Evolutionary conservation across 2,797 vertebrate species (phyloP).

Genomic region (Cyclopterus lumpus): DNA sequence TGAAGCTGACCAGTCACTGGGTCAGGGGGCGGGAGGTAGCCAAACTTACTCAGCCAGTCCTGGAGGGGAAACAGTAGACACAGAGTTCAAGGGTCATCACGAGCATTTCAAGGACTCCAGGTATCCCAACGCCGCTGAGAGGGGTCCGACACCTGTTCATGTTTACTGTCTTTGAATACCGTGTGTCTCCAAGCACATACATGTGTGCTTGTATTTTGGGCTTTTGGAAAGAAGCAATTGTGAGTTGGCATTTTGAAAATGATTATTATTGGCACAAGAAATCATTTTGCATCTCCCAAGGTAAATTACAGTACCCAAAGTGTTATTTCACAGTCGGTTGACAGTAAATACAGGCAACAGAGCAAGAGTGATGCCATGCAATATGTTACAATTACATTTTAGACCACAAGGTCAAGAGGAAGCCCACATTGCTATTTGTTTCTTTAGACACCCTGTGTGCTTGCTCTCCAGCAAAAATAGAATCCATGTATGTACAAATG

Average conservation of each 20-base stretch:
- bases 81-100: constrained; percentile 42
- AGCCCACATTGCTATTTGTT: neutral
- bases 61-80: constrained; percentile 66
- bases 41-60: constrained; percentile 97
- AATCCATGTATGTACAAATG: neutral
- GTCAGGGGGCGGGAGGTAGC: constrained; percentile 92
- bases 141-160: constrained; percentile 40
- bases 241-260: neutral
- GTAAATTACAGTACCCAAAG: neutral
- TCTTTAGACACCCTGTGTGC: neutral
- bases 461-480: neutral
- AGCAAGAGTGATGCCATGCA: neutral
- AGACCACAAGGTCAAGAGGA: neutral
- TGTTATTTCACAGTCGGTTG: neutral
- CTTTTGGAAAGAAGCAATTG: neutral
- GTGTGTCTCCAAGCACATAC: neutral
- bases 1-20: constrained; percentile 90
- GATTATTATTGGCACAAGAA: neutral
- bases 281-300: neutral
- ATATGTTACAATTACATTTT: neutral
- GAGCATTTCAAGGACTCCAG: constrained; percentile 41
- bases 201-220: neutral
- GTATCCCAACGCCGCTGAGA: constrained; percentile 35
- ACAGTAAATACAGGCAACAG: neutral
- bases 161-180: constrained; percentile 36